Conservation (phyloP, 1,140 invertebrate genomes). For the Ooceraea biroi region DNA sequence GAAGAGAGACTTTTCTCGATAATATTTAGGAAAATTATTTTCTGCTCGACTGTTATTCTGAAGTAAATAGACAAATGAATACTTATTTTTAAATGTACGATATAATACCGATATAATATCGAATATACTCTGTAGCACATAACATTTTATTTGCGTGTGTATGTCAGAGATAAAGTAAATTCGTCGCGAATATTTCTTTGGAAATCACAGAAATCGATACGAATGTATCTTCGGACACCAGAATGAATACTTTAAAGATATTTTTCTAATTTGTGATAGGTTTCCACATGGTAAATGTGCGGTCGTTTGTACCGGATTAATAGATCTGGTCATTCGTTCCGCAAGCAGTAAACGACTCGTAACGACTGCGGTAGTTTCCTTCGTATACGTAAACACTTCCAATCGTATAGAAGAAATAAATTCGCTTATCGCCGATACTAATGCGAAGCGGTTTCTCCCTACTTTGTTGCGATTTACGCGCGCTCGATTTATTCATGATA, state of each 20-base stretch:
- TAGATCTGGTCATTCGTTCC: slow-evolving; percentile 43
- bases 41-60: background rate
- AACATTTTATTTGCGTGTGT: background rate
- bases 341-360: slow-evolving; percentile 47
- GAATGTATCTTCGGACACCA: background rate
- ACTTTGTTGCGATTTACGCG: background rate
- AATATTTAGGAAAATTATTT: background rate
- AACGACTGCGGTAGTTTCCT: slow-evolving; percentile 35
- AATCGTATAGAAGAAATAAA: slow-evolving; percentile 32
- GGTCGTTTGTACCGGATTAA: slow-evolving; percentile 45
- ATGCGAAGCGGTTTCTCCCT: slow-evolving; percentile 5
- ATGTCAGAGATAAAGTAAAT: background rate
- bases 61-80: background rate
- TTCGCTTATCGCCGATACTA: slow-evolving; percentile 27
- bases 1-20: background rate
- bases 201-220: slow-evolving; percentile 10
- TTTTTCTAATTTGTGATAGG: slow-evolving; percentile 49
- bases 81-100: background rate
- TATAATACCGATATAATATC: too few species aligned
- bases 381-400: slow-evolving; percentile 38
- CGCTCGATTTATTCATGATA: slow-evolving; percentile 26
- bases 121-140: background rate
- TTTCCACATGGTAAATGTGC: slow-evolving; percentile 35
- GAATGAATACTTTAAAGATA: background rate
- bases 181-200: background rate